These are phyloP conservation scores for Glaucopsyche alexis DNA, from an alignment of 2,888 invertebrate genomes.

Conservation along the genomic window DNA sequence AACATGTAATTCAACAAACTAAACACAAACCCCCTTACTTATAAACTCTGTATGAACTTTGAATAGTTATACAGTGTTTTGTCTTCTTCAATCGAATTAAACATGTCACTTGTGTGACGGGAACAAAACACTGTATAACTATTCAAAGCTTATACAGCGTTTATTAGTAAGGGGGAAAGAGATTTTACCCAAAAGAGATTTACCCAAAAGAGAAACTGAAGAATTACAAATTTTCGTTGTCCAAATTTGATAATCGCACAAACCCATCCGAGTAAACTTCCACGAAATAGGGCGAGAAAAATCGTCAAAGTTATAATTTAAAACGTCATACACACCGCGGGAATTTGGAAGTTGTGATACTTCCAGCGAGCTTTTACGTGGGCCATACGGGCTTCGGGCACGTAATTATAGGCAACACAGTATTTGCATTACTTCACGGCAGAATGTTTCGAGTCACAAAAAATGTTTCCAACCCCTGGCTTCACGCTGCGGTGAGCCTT, in stretches of 20 bases:
- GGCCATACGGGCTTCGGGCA: conserved; percentile 53
- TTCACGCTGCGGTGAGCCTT: conserved; percentile 39
- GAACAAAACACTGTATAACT: too few species aligned
- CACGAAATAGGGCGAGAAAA: conserved; percentile 19
- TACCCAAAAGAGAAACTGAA: background rate
- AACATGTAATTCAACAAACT: too few species aligned
- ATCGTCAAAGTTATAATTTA: conserved; percentile 24
- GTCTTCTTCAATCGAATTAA: too few species aligned
- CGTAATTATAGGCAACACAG: conserved; percentile 59
- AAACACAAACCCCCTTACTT: too few species aligned
- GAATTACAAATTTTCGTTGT: background rate
- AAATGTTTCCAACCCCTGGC: conserved; percentile 43
- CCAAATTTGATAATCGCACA: conserved; percentile 7
- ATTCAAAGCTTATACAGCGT: too few species aligned
- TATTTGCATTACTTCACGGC: conserved; percentile 56
- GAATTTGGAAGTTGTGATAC: conserved; percentile 32
- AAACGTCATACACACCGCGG: conserved; percentile 29
- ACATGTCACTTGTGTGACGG: too few species aligned
- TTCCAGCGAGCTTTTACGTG: conserved; percentile 34
- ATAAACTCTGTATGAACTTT: too few species aligned
- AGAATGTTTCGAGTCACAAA: conserved; percentile 44
- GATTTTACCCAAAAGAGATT: too few species aligned
- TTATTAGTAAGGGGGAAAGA: too few species aligned
- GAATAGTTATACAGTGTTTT: too few species aligned
- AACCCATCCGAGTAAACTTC: conserved; percentile 12